These are phyloP conservation scores for Zosterops borbonicus DNA, from an alignment of 2,113 vertebrate genomes.

Conservation along the genomic window DNA sequence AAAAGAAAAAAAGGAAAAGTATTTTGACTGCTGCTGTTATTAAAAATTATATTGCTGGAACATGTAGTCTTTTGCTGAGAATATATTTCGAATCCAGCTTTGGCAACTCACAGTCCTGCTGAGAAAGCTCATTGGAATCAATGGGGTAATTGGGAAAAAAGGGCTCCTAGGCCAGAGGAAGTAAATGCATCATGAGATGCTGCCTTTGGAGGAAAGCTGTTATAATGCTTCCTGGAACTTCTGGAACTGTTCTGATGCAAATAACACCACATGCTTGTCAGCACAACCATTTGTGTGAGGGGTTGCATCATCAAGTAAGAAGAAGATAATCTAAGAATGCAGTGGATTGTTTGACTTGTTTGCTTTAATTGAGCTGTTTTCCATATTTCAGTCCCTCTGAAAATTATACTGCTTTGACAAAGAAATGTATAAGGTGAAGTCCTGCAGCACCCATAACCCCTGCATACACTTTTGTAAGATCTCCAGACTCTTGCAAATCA, in stretches of 20 bases:
- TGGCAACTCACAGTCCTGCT: background rate
- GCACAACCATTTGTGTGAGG: background rate
- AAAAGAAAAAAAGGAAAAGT: background rate
- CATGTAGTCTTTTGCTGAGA: accelerated
- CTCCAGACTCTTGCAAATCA: background rate
- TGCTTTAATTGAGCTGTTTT: background rate
- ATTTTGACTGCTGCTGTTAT: background rate
- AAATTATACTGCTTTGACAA: background rate
- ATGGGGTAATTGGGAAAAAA: background rate
- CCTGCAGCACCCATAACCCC: background rate
- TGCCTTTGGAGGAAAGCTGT: background rate
- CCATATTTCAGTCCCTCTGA: background rate
- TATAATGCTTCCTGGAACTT: background rate
- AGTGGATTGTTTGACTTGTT: background rate
- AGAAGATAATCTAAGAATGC: background rate
- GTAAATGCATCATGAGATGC: background rate
- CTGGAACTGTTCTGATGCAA: background rate
- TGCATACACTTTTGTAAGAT: background rate
- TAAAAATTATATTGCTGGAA: background rate
- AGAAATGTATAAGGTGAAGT: background rate
- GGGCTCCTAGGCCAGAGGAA: background rate
- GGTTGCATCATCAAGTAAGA: background rate
- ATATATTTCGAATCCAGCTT: background rate
- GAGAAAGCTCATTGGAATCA: background rate
- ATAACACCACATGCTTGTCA: background rate